These are phyloP conservation scores for Xiphophorus maculatus DNA, from an alignment of 2,113 vertebrate genomes.

Conservation along the genomic window DNA sequence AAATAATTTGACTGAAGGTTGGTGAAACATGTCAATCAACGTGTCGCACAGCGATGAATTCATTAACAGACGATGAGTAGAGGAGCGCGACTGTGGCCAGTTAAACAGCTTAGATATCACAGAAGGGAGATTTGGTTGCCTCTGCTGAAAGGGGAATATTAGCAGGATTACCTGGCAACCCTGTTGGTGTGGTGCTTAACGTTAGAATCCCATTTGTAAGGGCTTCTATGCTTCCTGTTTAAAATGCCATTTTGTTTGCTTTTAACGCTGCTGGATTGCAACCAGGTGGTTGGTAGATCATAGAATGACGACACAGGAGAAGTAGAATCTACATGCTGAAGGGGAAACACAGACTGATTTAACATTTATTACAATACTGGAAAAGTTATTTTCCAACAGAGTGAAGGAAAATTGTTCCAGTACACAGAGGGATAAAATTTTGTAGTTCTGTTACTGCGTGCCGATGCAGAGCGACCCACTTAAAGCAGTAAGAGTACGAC, in stretches of 20 bases:
- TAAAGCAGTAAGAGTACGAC: no score
- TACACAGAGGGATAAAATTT: no score
- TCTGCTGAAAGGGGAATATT: slow-evolving; percentile 64
- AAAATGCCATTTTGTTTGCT: slow-evolving; percentile 34
- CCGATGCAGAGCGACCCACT: no score
- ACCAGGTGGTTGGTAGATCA: no score
- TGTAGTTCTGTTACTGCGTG: no score
- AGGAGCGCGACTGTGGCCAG: slow-evolving; percentile 46
- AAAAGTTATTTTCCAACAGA: no score
- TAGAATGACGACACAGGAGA: no score
- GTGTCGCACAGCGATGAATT: slow-evolving; percentile 28
- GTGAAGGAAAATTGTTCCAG: no score
- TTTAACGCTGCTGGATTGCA: no score
- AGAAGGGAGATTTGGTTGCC: slow-evolving; percentile 59
- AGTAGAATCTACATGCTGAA: no score
- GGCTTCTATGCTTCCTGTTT: slow-evolving; percentile 36
- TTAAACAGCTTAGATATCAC: slow-evolving; percentile 67
- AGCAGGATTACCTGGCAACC: slow-evolving; percentile 74
- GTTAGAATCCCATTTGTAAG: slow-evolving; percentile 68
- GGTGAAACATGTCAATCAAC: slow-evolving; percentile 14
- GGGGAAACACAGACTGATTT: no score
- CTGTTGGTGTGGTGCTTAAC: slow-evolving; percentile 66
- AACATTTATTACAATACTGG: no score
- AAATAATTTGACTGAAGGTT: slow-evolving; percentile 10
- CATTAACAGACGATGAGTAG: not conserved